A percentile compares a stretch with the other conserved stretches of the same genome.
Evolutionary conservation across 2,888 invertebrate species (phyloP).

Genomic region (Elaeidobius kamerunicus): DNA sequence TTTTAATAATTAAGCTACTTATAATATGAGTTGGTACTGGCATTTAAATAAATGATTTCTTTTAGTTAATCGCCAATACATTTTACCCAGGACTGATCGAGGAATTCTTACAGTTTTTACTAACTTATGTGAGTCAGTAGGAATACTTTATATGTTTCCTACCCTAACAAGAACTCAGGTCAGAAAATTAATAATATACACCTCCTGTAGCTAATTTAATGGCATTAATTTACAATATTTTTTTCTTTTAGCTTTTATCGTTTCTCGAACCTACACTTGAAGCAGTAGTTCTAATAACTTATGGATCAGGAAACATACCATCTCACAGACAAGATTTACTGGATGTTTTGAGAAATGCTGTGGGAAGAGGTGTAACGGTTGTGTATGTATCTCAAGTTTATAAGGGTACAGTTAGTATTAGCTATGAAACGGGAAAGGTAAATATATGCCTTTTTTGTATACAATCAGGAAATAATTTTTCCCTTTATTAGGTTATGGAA

Average conservation of each 20-base stretch:
- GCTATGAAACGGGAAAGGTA: slow-evolving; percentile 84
- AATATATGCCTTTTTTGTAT: slow-evolving; percentile 21
- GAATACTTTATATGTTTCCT: slow-evolving; percentile 29
- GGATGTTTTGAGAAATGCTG: slow-evolving; percentile 66
- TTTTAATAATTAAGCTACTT: not conserved
- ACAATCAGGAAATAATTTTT: not conserved
- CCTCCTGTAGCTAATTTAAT: too few relatives aligned
- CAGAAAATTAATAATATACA: too few relatives aligned
- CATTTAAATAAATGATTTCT: slow-evolving; percentile 1
- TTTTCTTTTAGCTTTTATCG: slow-evolving; percentile 54
- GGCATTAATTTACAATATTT: too few relatives aligned
- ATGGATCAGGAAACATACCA: slow-evolving; percentile 92
- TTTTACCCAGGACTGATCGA: slow-evolving; percentile 19
- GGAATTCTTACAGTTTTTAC: slow-evolving; percentile 17
- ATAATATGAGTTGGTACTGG: too few relatives aligned
- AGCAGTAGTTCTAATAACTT: slow-evolving; percentile 87
- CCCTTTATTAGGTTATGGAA: slow-evolving; percentile 52
- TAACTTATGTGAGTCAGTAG: slow-evolving; percentile 23
- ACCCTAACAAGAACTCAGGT: slow-evolving; percentile 26
- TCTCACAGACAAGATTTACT: slow-evolving; percentile 76
- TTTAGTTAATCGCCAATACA: slow-evolving; percentile 20
- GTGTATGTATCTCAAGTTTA: slow-evolving; percentile 91
- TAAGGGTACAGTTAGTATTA: slow-evolving; percentile 70
- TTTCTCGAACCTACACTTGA: slow-evolving; percentile 69
- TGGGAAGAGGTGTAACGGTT: slow-evolving; percentile 75